These are phyloP conservation scores for Lasioglossum oenotherae DNA, from an alignment of 2,888 invertebrate species.

Conservation along the genomic window DNA sequence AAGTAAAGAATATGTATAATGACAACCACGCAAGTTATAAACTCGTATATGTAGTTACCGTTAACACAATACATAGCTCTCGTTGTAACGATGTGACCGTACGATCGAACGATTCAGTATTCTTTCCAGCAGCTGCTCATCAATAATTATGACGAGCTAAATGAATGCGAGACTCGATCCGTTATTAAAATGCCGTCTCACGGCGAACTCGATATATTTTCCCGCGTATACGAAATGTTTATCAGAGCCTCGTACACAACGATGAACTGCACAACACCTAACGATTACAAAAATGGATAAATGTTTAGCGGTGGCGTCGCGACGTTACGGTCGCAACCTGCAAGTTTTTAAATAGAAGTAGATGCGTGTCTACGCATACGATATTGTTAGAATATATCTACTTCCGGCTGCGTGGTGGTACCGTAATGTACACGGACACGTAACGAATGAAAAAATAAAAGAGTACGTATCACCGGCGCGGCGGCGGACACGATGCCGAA, in stretches of 20 bases:
- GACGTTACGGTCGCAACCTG: neutral
- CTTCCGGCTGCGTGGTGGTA: slow-evolving; percentile 43
- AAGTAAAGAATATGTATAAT: neutral
- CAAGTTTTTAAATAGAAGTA: slow-evolving; percentile 15
- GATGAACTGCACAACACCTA: no score
- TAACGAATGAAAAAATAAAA: slow-evolving; percentile 46
- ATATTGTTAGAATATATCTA: slow-evolving; percentile 7
- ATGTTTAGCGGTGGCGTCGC: neutral
- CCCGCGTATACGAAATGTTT: neutral
- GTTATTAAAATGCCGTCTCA: neutral
- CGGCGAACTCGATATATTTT: neutral
- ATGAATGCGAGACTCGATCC: slow-evolving; percentile 13
- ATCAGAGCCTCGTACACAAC: neutral
- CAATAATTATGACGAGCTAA: slow-evolving; percentile 27
- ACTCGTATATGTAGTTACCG: neutral
- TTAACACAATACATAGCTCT: neutral
- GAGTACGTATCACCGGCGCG: slow-evolving; percentile 19
- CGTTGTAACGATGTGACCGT: neutral
- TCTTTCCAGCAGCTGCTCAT: neutral
- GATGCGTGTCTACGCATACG: slow-evolving; percentile 20
- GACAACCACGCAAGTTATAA: neutral
- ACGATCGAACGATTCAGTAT: slow-evolving; percentile 1
- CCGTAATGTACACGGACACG: slow-evolving; percentile 39
- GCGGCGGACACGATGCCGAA: slow-evolving; percentile 20
- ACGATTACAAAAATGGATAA: neutral